Evolutionary conservation across 2,113 vertebrate species (phyloP).

Genomic region (Platysteira castanea): DNA sequence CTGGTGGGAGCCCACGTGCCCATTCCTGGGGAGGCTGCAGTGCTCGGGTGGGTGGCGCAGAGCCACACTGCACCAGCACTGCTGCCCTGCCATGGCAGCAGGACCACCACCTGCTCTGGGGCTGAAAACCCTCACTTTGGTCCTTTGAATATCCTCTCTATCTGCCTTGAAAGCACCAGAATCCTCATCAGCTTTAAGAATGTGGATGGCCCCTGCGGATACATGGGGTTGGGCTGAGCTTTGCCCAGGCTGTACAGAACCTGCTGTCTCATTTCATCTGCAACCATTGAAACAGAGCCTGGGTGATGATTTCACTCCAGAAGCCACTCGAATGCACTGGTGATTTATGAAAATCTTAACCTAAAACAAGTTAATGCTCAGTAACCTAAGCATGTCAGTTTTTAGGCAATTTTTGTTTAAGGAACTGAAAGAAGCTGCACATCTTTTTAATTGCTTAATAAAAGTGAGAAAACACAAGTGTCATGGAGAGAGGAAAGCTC

Average conservation of each 20-base stretch:
- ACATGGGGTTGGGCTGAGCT: not conserved
- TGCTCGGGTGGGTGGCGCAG: not conserved
- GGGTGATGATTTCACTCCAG: not conserved
- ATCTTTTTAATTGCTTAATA: slow-evolving; percentile 8
- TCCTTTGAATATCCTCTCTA: not conserved
- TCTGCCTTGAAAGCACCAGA: not conserved
- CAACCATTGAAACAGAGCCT: not conserved
- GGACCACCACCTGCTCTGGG: not conserved
- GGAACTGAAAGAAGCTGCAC: slow-evolving; percentile 7
- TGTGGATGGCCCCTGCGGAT: not conserved
- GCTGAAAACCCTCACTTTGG: not conserved
- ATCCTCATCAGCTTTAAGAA: not conserved
- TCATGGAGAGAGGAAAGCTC: not conserved
- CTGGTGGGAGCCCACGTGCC: not conserved
- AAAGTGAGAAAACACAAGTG: not conserved
- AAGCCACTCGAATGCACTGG: not conserved
- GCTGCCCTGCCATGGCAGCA: not conserved
- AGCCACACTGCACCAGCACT: not conserved
- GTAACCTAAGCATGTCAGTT: not conserved
- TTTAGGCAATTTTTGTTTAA: not conserved
- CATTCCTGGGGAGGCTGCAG: rapidly evolving
- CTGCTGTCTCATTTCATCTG: not conserved
- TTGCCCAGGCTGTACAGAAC: not conserved
- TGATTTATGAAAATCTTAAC: not conserved
- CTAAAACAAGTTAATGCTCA: not conserved